Evolutionary conservation across 2,888 invertebrate genomes (phyloP).

Genomic region (Chelonus formosanus): DNA sequence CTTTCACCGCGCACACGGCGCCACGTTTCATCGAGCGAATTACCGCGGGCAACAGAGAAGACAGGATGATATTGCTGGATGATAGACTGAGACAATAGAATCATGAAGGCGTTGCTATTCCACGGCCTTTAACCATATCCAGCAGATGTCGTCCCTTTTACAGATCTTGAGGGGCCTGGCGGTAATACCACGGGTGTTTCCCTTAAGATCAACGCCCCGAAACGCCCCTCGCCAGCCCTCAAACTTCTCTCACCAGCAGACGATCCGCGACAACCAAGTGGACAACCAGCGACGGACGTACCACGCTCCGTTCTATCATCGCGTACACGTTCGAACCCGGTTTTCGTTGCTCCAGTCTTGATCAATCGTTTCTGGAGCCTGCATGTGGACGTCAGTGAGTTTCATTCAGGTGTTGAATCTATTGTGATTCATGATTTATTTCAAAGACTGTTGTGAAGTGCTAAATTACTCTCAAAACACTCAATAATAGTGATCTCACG

Average conservation of each 20-base stretch:
- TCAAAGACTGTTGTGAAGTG: slow-evolving; percentile 3
- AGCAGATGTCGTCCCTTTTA: slow-evolving; percentile 41
- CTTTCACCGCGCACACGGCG: slow-evolving; percentile 4
- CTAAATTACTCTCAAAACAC: not conserved
- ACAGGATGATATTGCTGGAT: not conserved
- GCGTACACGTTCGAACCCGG: slow-evolving; percentile 11
- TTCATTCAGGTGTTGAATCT: slow-evolving; percentile 6
- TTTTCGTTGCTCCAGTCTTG: not conserved
- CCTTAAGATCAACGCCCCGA: slow-evolving; percentile 42
- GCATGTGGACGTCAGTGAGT: not conserved
- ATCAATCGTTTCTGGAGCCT: slow-evolving; percentile 10
- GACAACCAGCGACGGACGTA: slow-evolving; percentile 58
- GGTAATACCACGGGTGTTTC: slow-evolving; percentile 27
- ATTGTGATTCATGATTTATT: not conserved
- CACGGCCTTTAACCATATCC: slow-evolving; percentile 19
- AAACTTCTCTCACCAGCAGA: slow-evolving; percentile 57
- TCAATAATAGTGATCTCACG: not conserved
- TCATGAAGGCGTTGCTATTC: slow-evolving; percentile 34
- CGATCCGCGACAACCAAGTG: slow-evolving; percentile 63
- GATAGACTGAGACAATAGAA: slow-evolving; percentile 8
- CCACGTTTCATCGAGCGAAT: slow-evolving; percentile 18
- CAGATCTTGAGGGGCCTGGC: slow-evolving; percentile 15
- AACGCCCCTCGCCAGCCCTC: slow-evolving; percentile 56
- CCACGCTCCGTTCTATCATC: slow-evolving; percentile 46
- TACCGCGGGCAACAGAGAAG: not conserved